phyloP scores from a whole-genome alignment of 2,888 invertebrate genomes.

The Tetropium fuscum region DNA sequence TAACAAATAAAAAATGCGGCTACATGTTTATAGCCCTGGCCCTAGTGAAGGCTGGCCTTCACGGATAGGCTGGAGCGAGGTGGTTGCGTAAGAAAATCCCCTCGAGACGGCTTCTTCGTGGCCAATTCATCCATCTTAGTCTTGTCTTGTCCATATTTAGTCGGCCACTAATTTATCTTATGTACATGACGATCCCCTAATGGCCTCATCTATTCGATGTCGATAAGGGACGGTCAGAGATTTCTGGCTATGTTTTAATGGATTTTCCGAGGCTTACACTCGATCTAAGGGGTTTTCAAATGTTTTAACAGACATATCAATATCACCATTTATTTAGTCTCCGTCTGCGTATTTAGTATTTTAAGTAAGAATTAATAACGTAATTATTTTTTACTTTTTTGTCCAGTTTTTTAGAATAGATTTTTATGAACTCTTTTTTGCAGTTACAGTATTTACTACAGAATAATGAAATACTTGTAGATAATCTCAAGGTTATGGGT shows the following conservation, averaged over 20 bases:
- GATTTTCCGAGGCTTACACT: conserved; percentile 2
- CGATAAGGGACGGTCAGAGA: conserved; percentile 33
- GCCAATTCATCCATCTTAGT: conserved; percentile 58
- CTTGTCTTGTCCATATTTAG: conserved; percentile 60
- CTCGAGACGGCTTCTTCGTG: conserved; percentile 23
- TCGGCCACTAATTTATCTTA: conserved; percentile 58
- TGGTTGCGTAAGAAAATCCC: conserved; percentile 13
- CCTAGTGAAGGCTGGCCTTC: conserved; percentile 5
- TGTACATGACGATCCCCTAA: conserved; percentile 57
- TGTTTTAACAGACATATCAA: background rate
- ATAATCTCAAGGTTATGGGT: too few relatives aligned
- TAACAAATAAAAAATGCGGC: conserved; percentile 31
- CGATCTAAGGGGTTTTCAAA: background rate
- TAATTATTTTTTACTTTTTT: too few relatives aligned
- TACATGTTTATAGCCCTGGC: conserved; percentile 6
- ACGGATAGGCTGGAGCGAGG: conserved; percentile 10
- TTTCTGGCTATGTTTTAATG: conserved; percentile 22
- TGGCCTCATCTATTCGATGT: conserved; percentile 42
- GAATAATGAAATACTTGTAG: too few relatives aligned
- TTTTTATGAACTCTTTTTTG: too few relatives aligned
- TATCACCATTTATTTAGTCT: conserved; percentile 31
- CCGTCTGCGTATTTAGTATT: too few relatives aligned
- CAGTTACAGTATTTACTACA: too few relatives aligned
- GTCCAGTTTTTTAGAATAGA: too few relatives aligned
- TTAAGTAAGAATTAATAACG: too few relatives aligned